phyloP scores from a whole-genome alignment of 2,113 vertebrate species.

The Tyto alba region DNA sequence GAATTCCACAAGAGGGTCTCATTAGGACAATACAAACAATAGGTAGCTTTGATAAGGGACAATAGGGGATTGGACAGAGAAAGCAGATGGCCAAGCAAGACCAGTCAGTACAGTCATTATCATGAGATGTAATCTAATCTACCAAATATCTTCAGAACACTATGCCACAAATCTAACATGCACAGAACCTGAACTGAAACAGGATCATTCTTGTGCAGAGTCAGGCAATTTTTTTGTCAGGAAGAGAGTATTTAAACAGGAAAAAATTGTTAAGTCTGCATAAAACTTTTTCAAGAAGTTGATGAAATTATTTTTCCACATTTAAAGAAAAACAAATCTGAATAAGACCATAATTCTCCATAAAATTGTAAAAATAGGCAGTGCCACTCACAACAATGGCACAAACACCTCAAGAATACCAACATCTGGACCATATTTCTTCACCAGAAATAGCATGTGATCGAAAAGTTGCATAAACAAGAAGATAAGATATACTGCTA shows the following conservation, averaged over 20 bases:
- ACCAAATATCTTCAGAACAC: neutral
- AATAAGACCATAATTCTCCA: neutral
- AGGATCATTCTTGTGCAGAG: neutral
- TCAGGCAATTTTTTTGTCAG: neutral
- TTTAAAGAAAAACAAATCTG: neutral
- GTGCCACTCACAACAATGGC: neutral
- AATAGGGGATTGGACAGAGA: neutral
- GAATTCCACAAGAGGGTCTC: neutral
- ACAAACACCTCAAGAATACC: neutral
- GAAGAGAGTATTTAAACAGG: neutral
- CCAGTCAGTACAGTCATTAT: neutral
- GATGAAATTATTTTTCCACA: neutral
- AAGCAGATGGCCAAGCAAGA: neutral
- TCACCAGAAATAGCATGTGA: neutral
- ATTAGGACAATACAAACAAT: neutral
- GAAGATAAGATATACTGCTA: neutral
- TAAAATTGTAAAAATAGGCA: neutral
- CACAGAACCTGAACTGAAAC: neutral
- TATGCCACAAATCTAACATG: neutral
- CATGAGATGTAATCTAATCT: neutral
- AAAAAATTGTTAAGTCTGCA: neutral
- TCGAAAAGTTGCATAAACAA: neutral
- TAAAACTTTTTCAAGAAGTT: neutral
- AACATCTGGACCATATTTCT: neutral
- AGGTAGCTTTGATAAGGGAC: neutral